Percentiles rank a stretch among this genome's conserved stretches.
These are phyloP conservation scores for Eupithecia inturbata DNA, from an alignment of 2,888 invertebrate genomes.

Conservation along the genomic window DNA sequence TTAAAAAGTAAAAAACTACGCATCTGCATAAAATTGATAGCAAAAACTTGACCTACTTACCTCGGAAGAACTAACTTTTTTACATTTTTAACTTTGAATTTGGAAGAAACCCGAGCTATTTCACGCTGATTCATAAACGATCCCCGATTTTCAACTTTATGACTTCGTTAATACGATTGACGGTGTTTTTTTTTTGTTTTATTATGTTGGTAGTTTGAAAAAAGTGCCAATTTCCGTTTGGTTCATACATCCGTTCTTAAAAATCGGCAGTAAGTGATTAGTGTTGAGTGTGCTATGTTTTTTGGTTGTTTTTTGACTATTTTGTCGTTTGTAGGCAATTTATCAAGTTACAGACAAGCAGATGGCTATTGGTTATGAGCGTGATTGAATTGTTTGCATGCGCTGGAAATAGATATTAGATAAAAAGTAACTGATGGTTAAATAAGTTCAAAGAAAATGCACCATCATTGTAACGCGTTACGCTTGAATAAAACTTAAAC, in stretches of 20 bases:
- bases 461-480: neutral
- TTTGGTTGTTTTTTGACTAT: conserved; percentile 69
- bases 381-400: conserved; percentile 55
- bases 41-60: conserved; percentile 79
- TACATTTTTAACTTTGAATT: conserved; percentile 44
- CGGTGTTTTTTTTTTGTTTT: conserved; percentile 4
- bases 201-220: conserved; percentile 57
- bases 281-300: conserved; percentile 75
- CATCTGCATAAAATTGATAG: conserved; percentile 82
- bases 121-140: conserved; percentile 16
- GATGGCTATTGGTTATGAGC: conserved; percentile 65
- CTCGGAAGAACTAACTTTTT: conserved; percentile 47
- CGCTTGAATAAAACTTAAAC: neutral
- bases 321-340: conserved; percentile 67
- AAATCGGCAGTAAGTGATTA: conserved; percentile 79
- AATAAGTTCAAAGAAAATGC: neutral
- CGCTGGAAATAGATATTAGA: conserved; percentile 20
- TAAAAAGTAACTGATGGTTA: neutral
- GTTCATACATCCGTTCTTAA: conserved; percentile 77
- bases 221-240: conserved; percentile 82
- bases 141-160: conserved; percentile 46
- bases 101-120: conserved; percentile 20
- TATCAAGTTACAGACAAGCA: conserved; percentile 73
- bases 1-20: conserved; percentile 53
- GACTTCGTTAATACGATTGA: conserved; percentile 36